Evolutionary conservation across 1,140 invertebrate species (phyloP).

Genomic region (Dryas iulia): DNA sequence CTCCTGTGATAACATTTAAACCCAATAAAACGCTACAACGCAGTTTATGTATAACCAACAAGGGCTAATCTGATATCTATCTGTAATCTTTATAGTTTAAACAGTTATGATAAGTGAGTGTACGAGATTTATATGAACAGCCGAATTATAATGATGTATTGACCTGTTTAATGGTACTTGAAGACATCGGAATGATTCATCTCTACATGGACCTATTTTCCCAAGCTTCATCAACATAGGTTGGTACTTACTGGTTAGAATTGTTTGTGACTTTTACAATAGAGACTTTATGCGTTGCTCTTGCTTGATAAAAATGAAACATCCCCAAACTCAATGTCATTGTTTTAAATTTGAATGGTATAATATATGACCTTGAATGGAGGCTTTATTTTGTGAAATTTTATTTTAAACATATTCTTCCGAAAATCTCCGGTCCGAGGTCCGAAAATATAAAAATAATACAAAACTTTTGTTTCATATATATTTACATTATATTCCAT

Average conservation of each 20-base stretch:
- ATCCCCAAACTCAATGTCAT: not conserved
- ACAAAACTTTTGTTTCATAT: no score
- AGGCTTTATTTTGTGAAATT: no score
- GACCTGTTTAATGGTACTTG: constrained; percentile 13
- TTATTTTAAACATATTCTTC: not conserved
- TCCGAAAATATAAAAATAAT: no score
- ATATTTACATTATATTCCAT: no score
- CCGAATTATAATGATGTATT: constrained; percentile 6
- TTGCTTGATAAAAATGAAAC: not conserved
- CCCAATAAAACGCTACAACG: constrained; percentile 14
- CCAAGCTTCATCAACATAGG: constrained; percentile 16
- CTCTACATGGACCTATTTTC: constrained; percentile 11
- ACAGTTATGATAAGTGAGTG: constrained; percentile 9
- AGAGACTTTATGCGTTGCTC: not conserved
- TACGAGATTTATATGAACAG: not conserved
- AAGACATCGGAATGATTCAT: constrained; percentile 27
- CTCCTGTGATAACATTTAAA: constrained; percentile 49
- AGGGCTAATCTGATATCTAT: not conserved
- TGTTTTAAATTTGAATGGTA: not conserved
- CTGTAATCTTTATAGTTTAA: not conserved
- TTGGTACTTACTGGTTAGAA: constrained; percentile 2
- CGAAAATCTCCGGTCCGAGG: no score
- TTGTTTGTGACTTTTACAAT: not conserved
- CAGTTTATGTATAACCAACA: not conserved
- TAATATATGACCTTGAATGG: not conserved